These are phyloP conservation scores for Hystrix cristata DNA, from an alignment of 2,113 vertebrate species.

Conservation along the genomic window DNA sequence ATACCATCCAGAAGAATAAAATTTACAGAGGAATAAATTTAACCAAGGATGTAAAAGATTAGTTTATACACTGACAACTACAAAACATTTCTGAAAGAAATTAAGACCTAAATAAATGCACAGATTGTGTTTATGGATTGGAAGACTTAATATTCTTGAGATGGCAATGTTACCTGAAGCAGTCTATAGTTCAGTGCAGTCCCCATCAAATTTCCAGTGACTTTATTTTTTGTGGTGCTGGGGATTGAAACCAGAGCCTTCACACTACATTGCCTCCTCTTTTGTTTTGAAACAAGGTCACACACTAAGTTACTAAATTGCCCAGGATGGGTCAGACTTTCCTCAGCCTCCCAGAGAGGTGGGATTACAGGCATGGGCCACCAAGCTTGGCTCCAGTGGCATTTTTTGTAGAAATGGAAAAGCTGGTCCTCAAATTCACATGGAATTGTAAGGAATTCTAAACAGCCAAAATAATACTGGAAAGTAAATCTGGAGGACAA, in stretches of 20 bases:
- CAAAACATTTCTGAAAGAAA: conserved; percentile 48
- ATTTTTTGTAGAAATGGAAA: conserved; percentile 27
- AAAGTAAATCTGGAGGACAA: not conserved
- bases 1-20: conserved; percentile 56
- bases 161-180: not conserved
- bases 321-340: not conserved
- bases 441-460: not conserved
- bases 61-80: conserved; percentile 1
- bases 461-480: not conserved
- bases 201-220: not conserved
- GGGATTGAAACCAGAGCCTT: not conserved
- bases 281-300: not conserved
- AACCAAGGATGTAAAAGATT: conserved; percentile 31
- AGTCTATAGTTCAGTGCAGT: not conserved
- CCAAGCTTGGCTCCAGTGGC: not conserved
- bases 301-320: not conserved
- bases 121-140: not conserved
- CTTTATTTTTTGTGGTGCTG: not conserved
- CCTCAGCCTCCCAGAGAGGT: not conserved
- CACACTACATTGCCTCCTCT: not conserved
- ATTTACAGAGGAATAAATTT: conserved; percentile 63
- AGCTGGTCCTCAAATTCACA: not conserved
- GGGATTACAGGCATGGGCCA: not conserved
- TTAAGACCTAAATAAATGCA: conserved; percentile 17
- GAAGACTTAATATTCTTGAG: conserved; percentile 45